Evolutionary conservation across 2,113 vertebrate species (phyloP).

Genomic region (Urocitellus parryii): DNA sequence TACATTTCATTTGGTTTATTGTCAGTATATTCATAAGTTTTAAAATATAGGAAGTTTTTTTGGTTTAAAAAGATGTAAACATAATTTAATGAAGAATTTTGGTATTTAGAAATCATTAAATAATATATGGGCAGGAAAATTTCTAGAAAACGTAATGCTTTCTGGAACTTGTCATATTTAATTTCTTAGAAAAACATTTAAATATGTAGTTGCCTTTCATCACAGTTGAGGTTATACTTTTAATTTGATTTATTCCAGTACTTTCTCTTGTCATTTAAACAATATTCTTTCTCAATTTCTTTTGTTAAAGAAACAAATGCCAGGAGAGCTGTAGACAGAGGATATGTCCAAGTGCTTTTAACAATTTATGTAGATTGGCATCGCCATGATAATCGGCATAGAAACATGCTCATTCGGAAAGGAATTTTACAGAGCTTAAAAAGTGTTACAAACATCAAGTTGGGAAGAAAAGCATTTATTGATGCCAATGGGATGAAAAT

Average conservation of each 20-base stretch:
- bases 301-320: slow-evolving; percentile 94
- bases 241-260: slow-evolving; percentile 36
- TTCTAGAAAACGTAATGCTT: background rate
- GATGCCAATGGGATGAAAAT: slow-evolving; percentile 97
- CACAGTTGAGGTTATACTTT: slow-evolving; percentile 35
- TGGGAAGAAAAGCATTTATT: slow-evolving; percentile 96
- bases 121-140: background rate
- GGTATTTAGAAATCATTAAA: slow-evolving; percentile 30
- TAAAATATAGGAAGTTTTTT: slow-evolving; percentile 58
- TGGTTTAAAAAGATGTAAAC: slow-evolving; percentile 37
- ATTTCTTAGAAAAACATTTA: slow-evolving; percentile 48
- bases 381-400: slow-evolving; percentile 94
- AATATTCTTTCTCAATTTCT: slow-evolving; percentile 80
- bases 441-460: slow-evolving; percentile 95
- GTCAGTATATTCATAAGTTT: slow-evolving; percentile 32
- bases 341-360: slow-evolving; percentile 93
- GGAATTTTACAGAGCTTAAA: slow-evolving; percentile 96
- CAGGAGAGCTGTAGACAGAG: slow-evolving; percentile 94
- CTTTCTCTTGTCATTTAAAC: slow-evolving; percentile 59
- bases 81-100: slow-evolving; percentile 31
- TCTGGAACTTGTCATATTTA: slow-evolving; percentile 51
- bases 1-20: background rate
- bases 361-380: slow-evolving; percentile 97
- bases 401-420: slow-evolving; percentile 96
- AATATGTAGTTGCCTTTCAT: background rate